A percentile compares a stretch with the other conserved stretches of the same genome.
Evolutionary conservation across 2,888 invertebrate genomes (phyloP).

Genomic region (Rhynchonema sp.): DNA sequence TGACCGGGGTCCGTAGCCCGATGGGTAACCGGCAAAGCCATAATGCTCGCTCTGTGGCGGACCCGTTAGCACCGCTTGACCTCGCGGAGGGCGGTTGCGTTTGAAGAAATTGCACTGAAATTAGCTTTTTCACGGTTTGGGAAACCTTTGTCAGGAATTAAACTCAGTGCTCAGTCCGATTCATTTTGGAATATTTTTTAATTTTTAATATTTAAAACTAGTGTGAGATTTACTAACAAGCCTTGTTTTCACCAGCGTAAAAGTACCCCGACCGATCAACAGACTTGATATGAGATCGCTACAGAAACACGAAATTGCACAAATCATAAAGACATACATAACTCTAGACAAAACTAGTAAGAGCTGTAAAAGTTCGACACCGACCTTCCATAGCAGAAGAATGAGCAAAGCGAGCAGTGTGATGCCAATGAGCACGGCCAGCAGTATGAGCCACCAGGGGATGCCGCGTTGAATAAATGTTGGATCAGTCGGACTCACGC

Average conservation of each 20-base stretch:
- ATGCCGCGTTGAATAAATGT: conserved; percentile 12
- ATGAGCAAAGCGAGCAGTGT: conserved; percentile 20
- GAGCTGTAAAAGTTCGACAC: no score
- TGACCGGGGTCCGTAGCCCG: conserved; percentile 16
- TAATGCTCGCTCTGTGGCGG: conserved; percentile 4
- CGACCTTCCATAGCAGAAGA: conserved; percentile 21
- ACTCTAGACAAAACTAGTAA: no score
- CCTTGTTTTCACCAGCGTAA: no score
- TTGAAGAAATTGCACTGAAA: conserved; percentile 28
- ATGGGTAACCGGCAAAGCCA: conserved; percentile 17
- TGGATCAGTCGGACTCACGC: conserved; percentile 19
- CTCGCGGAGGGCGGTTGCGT: conserved; percentile 19
- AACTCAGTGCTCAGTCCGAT: no score
- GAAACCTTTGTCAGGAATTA: background rate
- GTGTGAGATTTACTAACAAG: no score
- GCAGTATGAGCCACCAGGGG: conserved; percentile 23
- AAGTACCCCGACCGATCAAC: no score
- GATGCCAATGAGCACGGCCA: conserved; percentile 17
- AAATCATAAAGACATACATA: no score
- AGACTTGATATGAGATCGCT: no score
- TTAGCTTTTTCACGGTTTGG: background rate
- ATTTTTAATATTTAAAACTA: no score
- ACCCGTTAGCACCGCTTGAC: conserved; percentile 8
- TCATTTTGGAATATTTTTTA: no score
- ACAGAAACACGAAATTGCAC: no score